Conservation (phyloP, 2,113 vertebrate genomes). For the Anguilla japonica region DNA sequence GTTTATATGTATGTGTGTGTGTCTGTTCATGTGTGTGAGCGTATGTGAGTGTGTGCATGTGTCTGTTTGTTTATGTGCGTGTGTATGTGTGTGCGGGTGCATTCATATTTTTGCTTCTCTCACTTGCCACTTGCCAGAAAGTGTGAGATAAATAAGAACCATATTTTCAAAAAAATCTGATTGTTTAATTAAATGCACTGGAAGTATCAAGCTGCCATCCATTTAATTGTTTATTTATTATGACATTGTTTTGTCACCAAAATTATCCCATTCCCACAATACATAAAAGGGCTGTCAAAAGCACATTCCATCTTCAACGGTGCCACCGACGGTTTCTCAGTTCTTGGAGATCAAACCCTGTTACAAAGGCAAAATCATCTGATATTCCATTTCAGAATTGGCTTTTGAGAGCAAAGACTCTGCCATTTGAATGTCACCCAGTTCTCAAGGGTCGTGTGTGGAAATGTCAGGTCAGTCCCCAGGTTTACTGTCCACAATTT, state of each 20-base stretch:
- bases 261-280: no score
- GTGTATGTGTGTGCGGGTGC: not conserved
- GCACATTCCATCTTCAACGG: not conserved
- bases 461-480: conserved; percentile 5
- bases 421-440: not conserved
- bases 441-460: not conserved
- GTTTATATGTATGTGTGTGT: no score
- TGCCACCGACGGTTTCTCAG: not conserved
- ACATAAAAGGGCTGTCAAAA: not conserved
- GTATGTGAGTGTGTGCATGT: not conserved
- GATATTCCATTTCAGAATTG: not conserved
- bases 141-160: no score
- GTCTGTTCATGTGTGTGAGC: not conserved
- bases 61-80: not conserved
- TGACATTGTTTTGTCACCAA: no score
- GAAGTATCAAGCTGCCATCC: not conserved
- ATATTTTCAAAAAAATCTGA: no score
- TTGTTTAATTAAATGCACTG: no score
- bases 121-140: no score
- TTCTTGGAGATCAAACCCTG: not conserved
- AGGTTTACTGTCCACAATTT: not conserved
- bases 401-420: not conserved
- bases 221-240: no score
- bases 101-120: not conserved
- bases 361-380: not conserved